Evolutionary conservation across 2,797 vertebrate species (phyloP).

Genomic region (Apodemus agrarius): DNA sequence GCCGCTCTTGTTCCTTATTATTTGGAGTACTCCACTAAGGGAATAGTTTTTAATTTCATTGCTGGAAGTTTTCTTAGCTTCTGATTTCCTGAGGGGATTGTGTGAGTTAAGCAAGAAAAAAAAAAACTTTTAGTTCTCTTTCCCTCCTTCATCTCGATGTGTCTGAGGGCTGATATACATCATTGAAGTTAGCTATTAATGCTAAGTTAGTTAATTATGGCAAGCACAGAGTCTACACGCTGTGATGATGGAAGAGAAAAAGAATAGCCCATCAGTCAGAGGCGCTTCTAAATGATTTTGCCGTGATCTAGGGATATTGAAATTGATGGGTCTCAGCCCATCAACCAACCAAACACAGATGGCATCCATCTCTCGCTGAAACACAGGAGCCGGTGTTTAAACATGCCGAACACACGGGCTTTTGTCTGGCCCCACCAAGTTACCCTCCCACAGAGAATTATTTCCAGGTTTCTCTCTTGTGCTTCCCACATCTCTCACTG

Average conservation of each 20-base stretch:
- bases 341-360: constrained; percentile 61
- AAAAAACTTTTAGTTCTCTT: background rate
- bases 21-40: constrained; percentile 63
- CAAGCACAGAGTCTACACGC: constrained; percentile 60
- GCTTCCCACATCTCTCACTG: background rate
- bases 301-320: constrained; percentile 68
- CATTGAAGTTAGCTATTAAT: constrained; percentile 75
- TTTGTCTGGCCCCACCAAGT: background rate
- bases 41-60: constrained; percentile 76
- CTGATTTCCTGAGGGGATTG: constrained; percentile 74
- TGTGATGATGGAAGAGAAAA: constrained; percentile 74
- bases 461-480: background rate
- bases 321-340: constrained; percentile 75
- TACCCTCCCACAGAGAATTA: background rate
- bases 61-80: constrained; percentile 69
- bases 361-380: constrained; percentile 41
- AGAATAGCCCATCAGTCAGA: constrained; percentile 66
- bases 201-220: constrained; percentile 81
- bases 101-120: constrained; percentile 67
- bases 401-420: background rate
- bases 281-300: constrained; percentile 60
- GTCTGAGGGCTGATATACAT: constrained; percentile 74
- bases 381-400: constrained; percentile 3
- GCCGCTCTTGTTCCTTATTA: constrained; percentile 50
- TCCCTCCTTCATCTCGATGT: constrained; percentile 43